These are phyloP conservation scores for Micronisus gabar DNA, from an alignment of 2,113 vertebrate species.

Conservation along the genomic window DNA sequence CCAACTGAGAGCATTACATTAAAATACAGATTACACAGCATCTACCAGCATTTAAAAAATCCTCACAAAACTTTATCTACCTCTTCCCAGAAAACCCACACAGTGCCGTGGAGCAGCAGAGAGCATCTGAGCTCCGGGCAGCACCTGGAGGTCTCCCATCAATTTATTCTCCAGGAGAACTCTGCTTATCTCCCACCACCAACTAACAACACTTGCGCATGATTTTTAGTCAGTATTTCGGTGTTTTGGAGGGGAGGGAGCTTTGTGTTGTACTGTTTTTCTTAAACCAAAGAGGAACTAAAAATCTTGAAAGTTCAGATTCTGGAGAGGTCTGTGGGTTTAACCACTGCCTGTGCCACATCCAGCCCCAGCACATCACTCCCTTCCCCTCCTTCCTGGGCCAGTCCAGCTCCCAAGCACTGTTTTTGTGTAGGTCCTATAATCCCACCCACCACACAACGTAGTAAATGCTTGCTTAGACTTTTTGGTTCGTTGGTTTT, in stretches of 20 bases:
- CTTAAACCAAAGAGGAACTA: neutral
- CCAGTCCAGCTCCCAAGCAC: neutral
- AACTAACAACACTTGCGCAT: neutral
- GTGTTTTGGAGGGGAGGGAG: neutral
- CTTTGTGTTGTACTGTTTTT: neutral
- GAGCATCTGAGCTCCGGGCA: neutral
- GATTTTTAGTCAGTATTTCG: neutral
- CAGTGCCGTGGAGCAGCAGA: fast-evolving
- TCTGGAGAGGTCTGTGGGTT: neutral
- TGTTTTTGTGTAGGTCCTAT: neutral
- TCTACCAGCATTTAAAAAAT: neutral
- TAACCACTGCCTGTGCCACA: neutral
- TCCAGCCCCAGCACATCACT: neutral
- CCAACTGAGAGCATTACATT: neutral
- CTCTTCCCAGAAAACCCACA: neutral
- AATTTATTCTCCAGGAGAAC: neutral
- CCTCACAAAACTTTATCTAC: neutral
- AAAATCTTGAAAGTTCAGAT: neutral
- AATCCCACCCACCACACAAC: neutral
- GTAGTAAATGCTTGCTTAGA: neutral
- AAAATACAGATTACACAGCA: conserved; percentile 22
- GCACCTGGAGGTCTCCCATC: neutral
- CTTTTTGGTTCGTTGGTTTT: neutral
- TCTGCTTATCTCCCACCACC: neutral
- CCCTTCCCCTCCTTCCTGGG: neutral